Base-by-base conservation (phyloP, 30 jellyfish, hydroid and myxozoan species). In the Turritopsis dohrnii region DNA sequence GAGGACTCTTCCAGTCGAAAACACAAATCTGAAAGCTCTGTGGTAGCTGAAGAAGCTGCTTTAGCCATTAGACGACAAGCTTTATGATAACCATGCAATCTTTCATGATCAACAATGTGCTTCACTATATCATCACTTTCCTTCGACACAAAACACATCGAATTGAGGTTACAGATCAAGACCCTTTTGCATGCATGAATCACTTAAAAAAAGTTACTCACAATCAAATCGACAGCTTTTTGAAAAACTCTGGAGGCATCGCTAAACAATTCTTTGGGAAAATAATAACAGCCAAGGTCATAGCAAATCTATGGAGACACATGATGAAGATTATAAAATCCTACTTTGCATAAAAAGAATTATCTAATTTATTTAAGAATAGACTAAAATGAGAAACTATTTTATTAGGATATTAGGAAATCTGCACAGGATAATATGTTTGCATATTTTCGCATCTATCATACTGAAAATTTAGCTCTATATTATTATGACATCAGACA, bases 271-370 rank as follows among this genome's bases (percentile, higher is more conserved):
- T 82, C 85, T 65, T 82, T 82, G 52, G 86, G 85, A 82, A 82
- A 82, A 31, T 82, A 82, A 52, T 82, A 82, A 71, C 89, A 65
- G 16, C 89, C 89, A 60, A 82, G 89, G 66, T 82, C 89, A 28
- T 25, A 65, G 66, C 86, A 82, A 71, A 82, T 72, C 89, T 82
- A 82, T n/a, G 20, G 16, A 74, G 41, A 24, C 13, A 24, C 1
- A 41, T 3, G 13, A 13, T 13, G 13, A 41, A 13, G 60, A n/a
- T n/a, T 41, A 41, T 41, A 41, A 13, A 3, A 41, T 41, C 60
- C 5, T 3, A 5, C 13, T 41, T 41, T 3, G 9, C 60, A 41
- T 41, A 13, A n/a, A n/a, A n/a, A n/a, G n/a, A n/a, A n/a, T n/a
- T n/a, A n/a, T n/a, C n/a, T n/a, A n/a, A n/a, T n/a, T n/a, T n/a